phyloP scores from a whole-genome alignment of 2,888 invertebrate genomes.

The Coenonympha arcania region DNA sequence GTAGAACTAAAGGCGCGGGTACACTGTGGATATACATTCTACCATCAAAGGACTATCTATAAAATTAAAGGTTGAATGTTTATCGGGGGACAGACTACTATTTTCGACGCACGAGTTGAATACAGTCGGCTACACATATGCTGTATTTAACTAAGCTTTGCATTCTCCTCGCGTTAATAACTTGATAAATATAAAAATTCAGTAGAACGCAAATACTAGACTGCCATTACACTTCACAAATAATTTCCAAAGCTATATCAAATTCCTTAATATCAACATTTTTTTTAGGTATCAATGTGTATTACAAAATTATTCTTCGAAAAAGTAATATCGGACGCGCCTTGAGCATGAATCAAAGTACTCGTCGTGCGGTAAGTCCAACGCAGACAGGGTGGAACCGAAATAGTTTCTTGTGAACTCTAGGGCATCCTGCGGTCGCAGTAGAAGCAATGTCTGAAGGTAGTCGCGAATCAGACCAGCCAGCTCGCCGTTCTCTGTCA shows the following conservation, averaged over 20 bases:
- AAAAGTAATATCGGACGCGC: constrained; percentile 62
- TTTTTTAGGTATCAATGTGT: neutral
- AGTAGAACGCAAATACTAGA: too few relatives aligned
- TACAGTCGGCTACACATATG: too few relatives aligned
- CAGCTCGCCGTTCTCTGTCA: constrained; percentile 73
- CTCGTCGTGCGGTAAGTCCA: constrained; percentile 65
- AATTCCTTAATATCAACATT: neutral
- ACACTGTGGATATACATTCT: too few relatives aligned
- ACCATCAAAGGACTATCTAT: too few relatives aligned
- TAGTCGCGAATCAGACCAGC: constrained; percentile 75
- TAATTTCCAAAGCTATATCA: too few relatives aligned
- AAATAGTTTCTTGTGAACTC: constrained; percentile 75
- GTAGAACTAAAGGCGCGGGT: neutral
- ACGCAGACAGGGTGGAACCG: constrained; percentile 57
- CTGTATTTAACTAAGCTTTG: too few relatives aligned
- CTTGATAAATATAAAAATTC: too few relatives aligned
- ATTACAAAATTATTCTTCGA: constrained; percentile 47
- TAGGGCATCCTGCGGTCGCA: constrained; percentile 73
- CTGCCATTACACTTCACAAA: too few relatives aligned
- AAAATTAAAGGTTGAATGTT: too few relatives aligned
- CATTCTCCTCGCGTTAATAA: too few relatives aligned
- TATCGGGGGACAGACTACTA: too few relatives aligned
- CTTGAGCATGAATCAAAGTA: constrained; percentile 60
- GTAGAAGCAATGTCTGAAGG: constrained; percentile 71
- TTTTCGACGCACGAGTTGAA: too few relatives aligned